Evolutionary conservation across 1,140 invertebrate species (phyloP), one percentile per base, ranked within the genome.

Genomic region (Nilaparvata lugens): DNA sequence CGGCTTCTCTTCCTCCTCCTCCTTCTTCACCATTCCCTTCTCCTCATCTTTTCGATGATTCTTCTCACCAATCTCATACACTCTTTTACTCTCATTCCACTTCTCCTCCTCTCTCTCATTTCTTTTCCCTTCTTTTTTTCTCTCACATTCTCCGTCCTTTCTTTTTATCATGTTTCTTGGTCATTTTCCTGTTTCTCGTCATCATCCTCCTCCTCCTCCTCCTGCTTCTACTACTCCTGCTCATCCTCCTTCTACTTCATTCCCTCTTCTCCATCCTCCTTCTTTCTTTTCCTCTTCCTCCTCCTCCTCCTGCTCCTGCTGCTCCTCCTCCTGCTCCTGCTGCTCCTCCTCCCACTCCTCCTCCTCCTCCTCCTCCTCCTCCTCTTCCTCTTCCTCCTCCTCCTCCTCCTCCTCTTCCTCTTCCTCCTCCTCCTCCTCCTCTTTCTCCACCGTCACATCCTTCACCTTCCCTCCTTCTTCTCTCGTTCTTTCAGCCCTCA

Each of bases 151-250:
- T 48, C 13, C 19, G 3, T 48, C 43, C 13, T 21, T 48, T 21
- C 19, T 21, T 48, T 13, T 48, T 21, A 3, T 21, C 13, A 3
- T 48, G 3, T 13, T 21, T 48, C 43, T 48, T 21, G 3, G 3
- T 48, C 43, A 4, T 21, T 13, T 21, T 48, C 21, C n/a, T 43
- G 13, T 52, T 28, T 40, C 35, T 45, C 40, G 18, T 58, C 54
- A 38, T 23, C 45, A 13, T 40, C 24, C n/a, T 19, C 52, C 24
- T 61, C 56, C 19, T 21, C 63, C 42, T 65, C 51, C 52, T 57
- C 62, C 56, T 62, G 52, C n/a, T 68, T 63, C 62, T 68, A 61
- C 62, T 62, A 61, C 51, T 62, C 52, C 52, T 59, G 21, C 52
- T 52, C 51, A 58, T 53, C 62, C 31, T 56, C 19, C 58, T 54